These are phyloP conservation scores for Exocentrus adspersus DNA, from an alignment of 2,888 invertebrate genomes.

Conservation along the genomic window DNA sequence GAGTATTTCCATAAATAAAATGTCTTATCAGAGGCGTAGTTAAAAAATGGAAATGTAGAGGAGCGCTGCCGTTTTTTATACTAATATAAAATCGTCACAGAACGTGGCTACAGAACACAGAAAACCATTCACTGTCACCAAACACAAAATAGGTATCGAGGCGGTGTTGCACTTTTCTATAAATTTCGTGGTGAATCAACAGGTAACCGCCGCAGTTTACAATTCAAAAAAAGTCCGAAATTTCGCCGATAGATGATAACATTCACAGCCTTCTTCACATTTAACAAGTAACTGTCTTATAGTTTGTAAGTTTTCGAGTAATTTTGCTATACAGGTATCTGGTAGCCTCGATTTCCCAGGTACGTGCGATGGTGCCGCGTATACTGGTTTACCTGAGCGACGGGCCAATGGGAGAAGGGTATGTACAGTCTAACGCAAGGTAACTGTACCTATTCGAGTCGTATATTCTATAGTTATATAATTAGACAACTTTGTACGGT, in stretches of 20 bases:
- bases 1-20: constrained; percentile 17
- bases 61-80: constrained; percentile 14
- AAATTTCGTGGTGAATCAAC: constrained; percentile 39
- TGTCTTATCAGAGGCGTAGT: constrained; percentile 5
- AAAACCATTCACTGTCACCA: constrained; percentile 32
- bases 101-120: constrained; percentile 24
- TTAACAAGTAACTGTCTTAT: constrained; percentile 41
- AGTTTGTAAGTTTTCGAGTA: constrained; percentile 44
- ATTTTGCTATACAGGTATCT: constrained; percentile 50
- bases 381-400: constrained; percentile 61
- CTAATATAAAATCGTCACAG: constrained; percentile 10
- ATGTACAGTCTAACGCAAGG: constrained; percentile 58
- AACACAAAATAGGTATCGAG: constrained; percentile 26
- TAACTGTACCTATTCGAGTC: constrained; percentile 56
- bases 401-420: constrained; percentile 55
- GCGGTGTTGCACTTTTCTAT: constrained; percentile 27
- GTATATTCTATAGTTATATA: constrained; percentile 59
- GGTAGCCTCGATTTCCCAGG: constrained; percentile 55
- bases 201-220: constrained; percentile 35
- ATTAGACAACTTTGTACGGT: constrained; percentile 53
- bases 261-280: constrained; percentile 50
- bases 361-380: constrained; percentile 55
- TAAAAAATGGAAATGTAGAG: constrained; percentile 13
- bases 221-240: constrained; percentile 32
- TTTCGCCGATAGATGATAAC: constrained; percentile 37